phyloP scores from a whole-genome alignment of 2,888 invertebrate species.

The Lysandra bellargus region DNA sequence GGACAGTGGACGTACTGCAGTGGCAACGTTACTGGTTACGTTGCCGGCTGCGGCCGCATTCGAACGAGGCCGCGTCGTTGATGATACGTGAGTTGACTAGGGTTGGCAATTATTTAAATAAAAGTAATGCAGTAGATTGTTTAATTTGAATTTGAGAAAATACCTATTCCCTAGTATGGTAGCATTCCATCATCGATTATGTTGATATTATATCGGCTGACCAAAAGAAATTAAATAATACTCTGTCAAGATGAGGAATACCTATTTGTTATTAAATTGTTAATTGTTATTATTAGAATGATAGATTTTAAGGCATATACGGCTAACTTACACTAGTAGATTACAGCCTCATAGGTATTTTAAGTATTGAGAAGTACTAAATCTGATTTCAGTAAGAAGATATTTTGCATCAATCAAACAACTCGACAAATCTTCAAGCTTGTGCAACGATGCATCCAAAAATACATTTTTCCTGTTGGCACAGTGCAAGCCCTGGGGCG shows the following conservation, averaged over 20 bases:
- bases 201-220: too few species aligned
- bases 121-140: neutral
- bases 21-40: conserved; percentile 27
- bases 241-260: neutral
- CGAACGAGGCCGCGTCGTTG: conserved; percentile 37
- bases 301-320: neutral
- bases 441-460: conserved; percentile 6
- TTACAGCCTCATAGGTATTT: neutral
- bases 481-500: conserved; percentile 45
- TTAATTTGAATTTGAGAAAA: neutral
- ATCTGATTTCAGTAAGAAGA: neutral
- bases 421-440: neutral
- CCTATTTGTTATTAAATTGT: neutral
- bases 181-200: too few species aligned
- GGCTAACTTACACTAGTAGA: too few species aligned
- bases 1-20: neutral
- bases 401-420: conserved; percentile 1
- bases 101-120: conserved; percentile 32
- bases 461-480: conserved; percentile 16
- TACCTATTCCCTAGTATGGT: neutral
- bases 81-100: conserved; percentile 36
- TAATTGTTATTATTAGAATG: too few species aligned
- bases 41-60: conserved; percentile 34
- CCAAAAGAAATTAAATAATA: neutral
- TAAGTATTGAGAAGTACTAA: neutral